phyloP scores from a whole-genome alignment of 2,797 vertebrate genomes.

The Hyperoplus lanceolatus region DNA sequence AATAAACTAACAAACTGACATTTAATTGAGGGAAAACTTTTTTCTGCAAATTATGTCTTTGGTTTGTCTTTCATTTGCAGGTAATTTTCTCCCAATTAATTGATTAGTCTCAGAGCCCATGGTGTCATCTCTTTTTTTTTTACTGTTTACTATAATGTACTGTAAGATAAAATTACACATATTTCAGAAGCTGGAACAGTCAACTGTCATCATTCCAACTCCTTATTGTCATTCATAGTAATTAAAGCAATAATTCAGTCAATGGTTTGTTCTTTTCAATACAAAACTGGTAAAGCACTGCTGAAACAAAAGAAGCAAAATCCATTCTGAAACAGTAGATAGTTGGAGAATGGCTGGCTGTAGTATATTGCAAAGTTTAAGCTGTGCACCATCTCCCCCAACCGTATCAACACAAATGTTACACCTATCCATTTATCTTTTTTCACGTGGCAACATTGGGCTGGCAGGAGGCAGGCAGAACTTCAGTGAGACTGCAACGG shows the following conservation, averaged over 20 bases:
- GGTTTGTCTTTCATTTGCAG: background rate
- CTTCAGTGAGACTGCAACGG: conserved; percentile 60
- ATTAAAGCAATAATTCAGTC: background rate
- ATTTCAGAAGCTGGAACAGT: background rate
- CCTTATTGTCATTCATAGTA: background rate
- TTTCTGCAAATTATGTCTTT: too few relatives aligned
- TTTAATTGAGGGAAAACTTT: too few relatives aligned
- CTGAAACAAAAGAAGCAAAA: conserved; percentile 23
- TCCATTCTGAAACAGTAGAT: conserved; percentile 20
- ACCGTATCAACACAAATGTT: conserved; percentile 49
- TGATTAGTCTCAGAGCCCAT: background rate
- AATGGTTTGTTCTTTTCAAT: background rate
- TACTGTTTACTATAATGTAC: background rate
- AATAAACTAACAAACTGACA: too few relatives aligned
- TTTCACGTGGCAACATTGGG: conserved; percentile 42
- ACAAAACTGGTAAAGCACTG: conserved; percentile 21
- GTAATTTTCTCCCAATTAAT: background rate
- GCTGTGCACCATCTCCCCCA: conserved; percentile 36
- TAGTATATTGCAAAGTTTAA: conserved; percentile 45
- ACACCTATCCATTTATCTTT: conserved; percentile 58
- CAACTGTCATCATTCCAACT: background rate
- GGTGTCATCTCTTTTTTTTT: background rate
- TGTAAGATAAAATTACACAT: background rate
- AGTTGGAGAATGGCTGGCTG: conserved; percentile 38
- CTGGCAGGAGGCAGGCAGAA: conserved; percentile 64